A percentile compares a stretch with the other conserved stretches of the same genome.
These are phyloP conservation scores for Catalaphyllia jardinei DNA, from an alignment of 64 coral and sea anemone genomes.

Conservation along the genomic window DNA sequence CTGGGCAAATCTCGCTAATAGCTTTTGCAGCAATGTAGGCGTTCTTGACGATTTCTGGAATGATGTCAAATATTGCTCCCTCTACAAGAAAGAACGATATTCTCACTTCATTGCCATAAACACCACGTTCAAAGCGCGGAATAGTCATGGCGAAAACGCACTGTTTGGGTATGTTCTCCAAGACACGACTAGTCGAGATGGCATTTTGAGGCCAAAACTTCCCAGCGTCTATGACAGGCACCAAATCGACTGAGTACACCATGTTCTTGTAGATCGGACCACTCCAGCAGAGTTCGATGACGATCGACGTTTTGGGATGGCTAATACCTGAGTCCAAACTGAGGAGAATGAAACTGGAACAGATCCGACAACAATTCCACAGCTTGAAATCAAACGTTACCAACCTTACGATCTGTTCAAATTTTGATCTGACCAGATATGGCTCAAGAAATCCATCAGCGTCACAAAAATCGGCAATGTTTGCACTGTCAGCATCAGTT, in stretches of 20 bases:
- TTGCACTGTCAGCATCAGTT: not conserved
- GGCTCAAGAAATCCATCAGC: slow-evolving; percentile 17
- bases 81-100: slow-evolving; percentile 46
- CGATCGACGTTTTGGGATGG: slow-evolving; percentile 36
- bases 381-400: slow-evolving; percentile 42
- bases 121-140: slow-evolving; percentile 30
- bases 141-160: slow-evolving; percentile 46
- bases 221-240: slow-evolving; percentile 47
- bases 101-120: slow-evolving; percentile 52
- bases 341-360: slow-evolving; percentile 45
- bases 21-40: slow-evolving; percentile 59
- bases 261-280: slow-evolving; percentile 59
- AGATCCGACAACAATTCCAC: slow-evolving; percentile 47
- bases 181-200: not conserved
- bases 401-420: slow-evolving; percentile 3
- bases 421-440: slow-evolving; percentile 33
- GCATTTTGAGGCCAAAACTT: slow-evolving; percentile 41
- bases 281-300: slow-evolving; percentile 59
- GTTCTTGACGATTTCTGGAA: slow-evolving; percentile 50
- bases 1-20: slow-evolving; percentile 27
- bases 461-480: slow-evolving; percentile 37
- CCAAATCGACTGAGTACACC: slow-evolving; percentile 42
- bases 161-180: slow-evolving; percentile 17
- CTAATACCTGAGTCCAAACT: not conserved
- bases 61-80: slow-evolving; percentile 42